These are phyloP conservation scores for Eucera pruinosa DNA, from an alignment of 2,888 invertebrate genomes.

Conservation along the genomic window DNA sequence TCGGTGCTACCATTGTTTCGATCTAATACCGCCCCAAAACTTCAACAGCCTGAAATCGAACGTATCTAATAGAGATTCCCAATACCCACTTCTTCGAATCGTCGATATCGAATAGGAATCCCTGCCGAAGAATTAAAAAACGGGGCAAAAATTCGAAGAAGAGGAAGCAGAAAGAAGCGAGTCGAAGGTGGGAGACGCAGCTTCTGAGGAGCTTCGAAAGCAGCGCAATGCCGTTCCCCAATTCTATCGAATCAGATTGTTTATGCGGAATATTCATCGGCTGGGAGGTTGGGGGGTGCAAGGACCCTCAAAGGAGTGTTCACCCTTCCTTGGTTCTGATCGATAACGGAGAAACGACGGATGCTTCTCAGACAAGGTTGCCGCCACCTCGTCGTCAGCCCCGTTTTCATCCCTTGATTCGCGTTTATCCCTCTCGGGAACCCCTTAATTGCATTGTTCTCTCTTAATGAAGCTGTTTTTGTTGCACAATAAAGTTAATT, in stretches of 20 bases:
- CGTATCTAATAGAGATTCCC: not conserved
- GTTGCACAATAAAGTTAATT: conserved; percentile 68
- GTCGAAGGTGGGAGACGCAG: conserved; percentile 24
- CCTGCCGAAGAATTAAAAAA: not conserved
- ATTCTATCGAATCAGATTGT: conserved; percentile 70
- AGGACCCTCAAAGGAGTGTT: conserved; percentile 67
- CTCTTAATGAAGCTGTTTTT: conserved; percentile 73
- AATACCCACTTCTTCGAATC: not conserved
- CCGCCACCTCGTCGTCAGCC: conserved; percentile 49
- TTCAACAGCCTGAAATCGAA: not conserved
- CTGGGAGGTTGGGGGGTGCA: conserved; percentile 39
- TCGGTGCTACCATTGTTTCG: not conserved
- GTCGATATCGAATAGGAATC: not conserved
- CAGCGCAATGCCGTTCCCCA: conserved; percentile 36
- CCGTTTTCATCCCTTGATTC: conserved; percentile 52
- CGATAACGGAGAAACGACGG: conserved; percentile 72
- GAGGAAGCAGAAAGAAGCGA: not conserved
- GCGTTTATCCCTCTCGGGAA: conserved; percentile 61
- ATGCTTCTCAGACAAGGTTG: conserved; percentile 69
- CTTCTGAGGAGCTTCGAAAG: conserved; percentile 18
- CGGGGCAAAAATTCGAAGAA: no score
- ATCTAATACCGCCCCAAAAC: not conserved
- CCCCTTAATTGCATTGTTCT: conserved; percentile 71
- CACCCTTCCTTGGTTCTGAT: conserved; percentile 69
- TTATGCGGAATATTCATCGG: conserved; percentile 73